Evolutionary conservation across 2,888 invertebrate genomes (phyloP).

Genomic region (Cephus runcator): DNA sequence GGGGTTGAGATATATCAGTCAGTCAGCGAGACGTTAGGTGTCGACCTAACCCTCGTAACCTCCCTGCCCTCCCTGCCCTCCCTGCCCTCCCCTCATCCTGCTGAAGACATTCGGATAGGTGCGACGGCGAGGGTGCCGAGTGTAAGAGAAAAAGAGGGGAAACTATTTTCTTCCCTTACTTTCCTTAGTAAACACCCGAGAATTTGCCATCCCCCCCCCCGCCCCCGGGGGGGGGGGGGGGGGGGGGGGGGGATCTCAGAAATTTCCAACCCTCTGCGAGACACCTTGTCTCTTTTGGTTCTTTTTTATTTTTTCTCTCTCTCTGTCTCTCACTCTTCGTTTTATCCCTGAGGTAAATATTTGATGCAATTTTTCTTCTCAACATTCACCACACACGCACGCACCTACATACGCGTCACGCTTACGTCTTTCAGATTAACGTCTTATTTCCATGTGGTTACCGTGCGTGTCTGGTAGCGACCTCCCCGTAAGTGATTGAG

Average conservation of each 20-base stretch:
- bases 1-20: background rate
- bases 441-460: background rate
- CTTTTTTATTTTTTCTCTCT: background rate
- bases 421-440: background rate
- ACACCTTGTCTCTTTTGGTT: background rate
- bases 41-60: background rate
- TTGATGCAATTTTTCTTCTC: conserved; percentile 49
- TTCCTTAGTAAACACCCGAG: background rate
- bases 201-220: background rate
- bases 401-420: background rate
- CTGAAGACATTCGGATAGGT: background rate
- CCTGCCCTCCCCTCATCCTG: background rate
- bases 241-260: background rate
- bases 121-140: background rate
- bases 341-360: conserved; percentile 44
- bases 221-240: too few relatives aligned
- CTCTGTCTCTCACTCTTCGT: conserved; percentile 10
- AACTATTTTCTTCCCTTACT: background rate
- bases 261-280: background rate
- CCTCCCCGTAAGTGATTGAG: conserved; percentile 4
- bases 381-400: background rate
- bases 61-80: background rate
- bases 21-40: background rate
- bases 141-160: background rate
- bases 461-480: background rate